Evolutionary conservation across 1,140 invertebrate genomes (phyloP), one percentile per base, ranked within the genome.

Genomic region (Mercenaria mercenaria): DNA sequence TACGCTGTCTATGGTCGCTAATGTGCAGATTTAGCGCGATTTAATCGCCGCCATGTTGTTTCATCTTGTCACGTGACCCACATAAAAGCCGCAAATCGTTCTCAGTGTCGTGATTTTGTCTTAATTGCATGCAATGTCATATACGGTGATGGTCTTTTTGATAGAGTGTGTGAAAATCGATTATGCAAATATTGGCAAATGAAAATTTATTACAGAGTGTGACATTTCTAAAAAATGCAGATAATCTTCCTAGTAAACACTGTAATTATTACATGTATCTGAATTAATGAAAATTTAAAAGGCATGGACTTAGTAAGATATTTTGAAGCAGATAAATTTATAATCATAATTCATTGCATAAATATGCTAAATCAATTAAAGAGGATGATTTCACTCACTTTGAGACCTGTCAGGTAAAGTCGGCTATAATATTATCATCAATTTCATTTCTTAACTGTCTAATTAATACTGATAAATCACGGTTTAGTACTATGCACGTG

Each of bases 51-150:
- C 59, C 82, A 84, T 84, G 61, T 84, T 84, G 82, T 84, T 84
- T 84, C 64, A 50, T 39, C 29, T 47, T 3, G 61, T 84, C 82
- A 84, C 82, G 82, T 84, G 82, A 84, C 64, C 82, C 61, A 52
- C 32, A 69, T 69, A 50, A 72, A 69, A 72, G 82, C 67, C 67
- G 47, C 82, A 84, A 84, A 50, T 84, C 82, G 82, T 84, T 84
- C 82, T 34, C 13, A 39, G 34, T 84, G 82, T 82, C 82, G 67
- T 50, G 41, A 84, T 69, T 84, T 84, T 47, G 82, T 47, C 37
- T 72, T 84, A 84, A 84, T 84, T 67, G 82, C 82, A 84, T 84
- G 82, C 82, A 72, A 23, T 84, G 82, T 84, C 82, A 84, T 84
- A 72, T 84, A 67, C 61, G 41, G 37, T 56, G 82, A 67, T 72